Conservation (phyloP, 2,797 vertebrate species). For the Muscicapa comitata region DNA sequence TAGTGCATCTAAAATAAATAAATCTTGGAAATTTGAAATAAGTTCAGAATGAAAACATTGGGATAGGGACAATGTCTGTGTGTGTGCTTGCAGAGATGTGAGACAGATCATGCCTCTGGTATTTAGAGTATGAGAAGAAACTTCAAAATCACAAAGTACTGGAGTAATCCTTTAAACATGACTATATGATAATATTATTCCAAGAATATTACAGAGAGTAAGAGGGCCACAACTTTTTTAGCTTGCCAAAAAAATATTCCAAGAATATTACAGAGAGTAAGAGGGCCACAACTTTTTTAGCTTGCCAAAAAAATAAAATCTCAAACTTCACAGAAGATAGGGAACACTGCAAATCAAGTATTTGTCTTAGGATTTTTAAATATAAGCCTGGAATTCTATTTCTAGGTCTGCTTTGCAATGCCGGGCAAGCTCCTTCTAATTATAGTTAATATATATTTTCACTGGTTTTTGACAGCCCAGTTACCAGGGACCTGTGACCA, state of each 20-base stretch:
- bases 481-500: not conserved
- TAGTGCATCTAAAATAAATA: not conserved
- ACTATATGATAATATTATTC: not conserved
- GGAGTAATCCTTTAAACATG: not conserved
- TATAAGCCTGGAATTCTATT: not conserved
- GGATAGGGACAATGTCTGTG: not conserved
- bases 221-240: not conserved
- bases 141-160: not conserved
- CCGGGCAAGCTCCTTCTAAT: not conserved
- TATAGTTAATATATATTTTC: not conserved
- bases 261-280: not conserved
- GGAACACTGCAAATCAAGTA: not conserved
- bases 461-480: not conserved
- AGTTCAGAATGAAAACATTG: not conserved
- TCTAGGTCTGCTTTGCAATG: not conserved
- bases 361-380: slow-evolving; percentile 10
- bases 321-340: not conserved
- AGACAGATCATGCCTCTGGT: not conserved
- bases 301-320: not conserved
- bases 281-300: not conserved
- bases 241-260: not conserved
- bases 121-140: not conserved
- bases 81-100: not conserved
- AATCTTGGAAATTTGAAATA: not conserved
- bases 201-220: not conserved